phyloP scores from a whole-genome alignment of 2,113 vertebrate genomes.

The Hemicordylus capensis region DNA sequence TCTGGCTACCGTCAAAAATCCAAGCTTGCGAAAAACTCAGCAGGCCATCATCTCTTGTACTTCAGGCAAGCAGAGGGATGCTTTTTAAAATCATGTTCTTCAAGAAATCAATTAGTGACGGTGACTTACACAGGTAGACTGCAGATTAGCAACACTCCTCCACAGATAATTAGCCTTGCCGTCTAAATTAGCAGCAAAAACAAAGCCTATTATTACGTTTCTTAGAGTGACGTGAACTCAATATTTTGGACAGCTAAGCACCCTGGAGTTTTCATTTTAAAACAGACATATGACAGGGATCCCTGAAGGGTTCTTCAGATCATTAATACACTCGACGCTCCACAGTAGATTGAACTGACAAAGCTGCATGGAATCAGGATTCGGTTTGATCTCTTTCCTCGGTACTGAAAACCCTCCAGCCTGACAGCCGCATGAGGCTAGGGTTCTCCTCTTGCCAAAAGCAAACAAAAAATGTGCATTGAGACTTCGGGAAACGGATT shows the following conservation, averaged over 20 bases:
- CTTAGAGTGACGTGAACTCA: slow-evolving; percentile 82
- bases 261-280: slow-evolving; percentile 84
- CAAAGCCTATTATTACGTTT: slow-evolving; percentile 79
- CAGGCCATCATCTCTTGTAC: too few species aligned
- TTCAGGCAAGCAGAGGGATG: too few species aligned
- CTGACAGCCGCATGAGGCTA: slow-evolving; percentile 37
- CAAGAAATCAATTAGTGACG: slow-evolving; percentile 78
- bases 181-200: slow-evolving; percentile 75
- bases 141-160: slow-evolving; percentile 77
- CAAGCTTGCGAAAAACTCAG: too few species aligned
- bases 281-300: slow-evolving; percentile 82
- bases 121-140: slow-evolving; percentile 74
- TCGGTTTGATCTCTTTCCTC: slow-evolving; percentile 72
- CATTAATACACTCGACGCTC: slow-evolving; percentile 78
- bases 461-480: background rate
- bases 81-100: slow-evolving; percentile 61
- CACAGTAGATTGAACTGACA: slow-evolving; percentile 76
- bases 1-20: too few species aligned
- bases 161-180: slow-evolving; percentile 82
- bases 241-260: slow-evolving; percentile 83
- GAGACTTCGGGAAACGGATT: background rate
- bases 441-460: slow-evolving; percentile 44
- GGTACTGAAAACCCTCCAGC: slow-evolving; percentile 69
- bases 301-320: slow-evolving; percentile 79
- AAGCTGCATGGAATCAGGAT: slow-evolving; percentile 73